Percentiles rank a stretch among this genome's conserved stretches.
Conservation (phyloP, 2,113 vertebrate genomes). For the Piaya cayana region DNA sequence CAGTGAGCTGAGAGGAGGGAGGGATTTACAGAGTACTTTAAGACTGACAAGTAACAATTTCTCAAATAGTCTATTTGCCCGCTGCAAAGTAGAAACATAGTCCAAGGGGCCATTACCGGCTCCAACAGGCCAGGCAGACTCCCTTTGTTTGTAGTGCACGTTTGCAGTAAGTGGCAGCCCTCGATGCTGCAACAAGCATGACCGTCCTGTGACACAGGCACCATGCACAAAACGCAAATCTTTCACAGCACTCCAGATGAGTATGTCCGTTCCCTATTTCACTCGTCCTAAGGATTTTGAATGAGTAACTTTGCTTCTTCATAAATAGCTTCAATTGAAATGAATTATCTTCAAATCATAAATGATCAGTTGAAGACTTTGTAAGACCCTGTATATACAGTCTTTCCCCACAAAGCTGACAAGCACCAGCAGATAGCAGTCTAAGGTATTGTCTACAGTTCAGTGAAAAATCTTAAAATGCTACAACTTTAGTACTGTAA, state of each 20-base stretch:
- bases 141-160: neutral
- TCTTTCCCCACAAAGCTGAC: neutral
- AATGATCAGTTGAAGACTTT: neutral
- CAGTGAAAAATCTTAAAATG: neutral
- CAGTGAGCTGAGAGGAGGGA: neutral
- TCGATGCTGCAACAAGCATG: neutral
- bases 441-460: neutral
- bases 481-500: neutral
- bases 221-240: neutral
- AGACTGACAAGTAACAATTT: neutral
- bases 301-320: neutral
- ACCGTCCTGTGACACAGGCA: neutral
- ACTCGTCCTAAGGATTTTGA: neutral
- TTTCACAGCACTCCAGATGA: neutral
- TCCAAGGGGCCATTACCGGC: neutral
- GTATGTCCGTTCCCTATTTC: neutral
- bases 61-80: neutral
- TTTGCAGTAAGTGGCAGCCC: neutral
- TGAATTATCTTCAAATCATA: neutral
- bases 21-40: neutral
- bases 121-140: neutral
- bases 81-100: neutral
- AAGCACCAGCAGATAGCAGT: neutral
- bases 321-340: neutral
- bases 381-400: neutral